Percentiles rank a stretch among this genome's conserved stretches.
phyloP scores from a whole-genome alignment of 2,888 invertebrate genomes.

The Phania funesta region DNA sequence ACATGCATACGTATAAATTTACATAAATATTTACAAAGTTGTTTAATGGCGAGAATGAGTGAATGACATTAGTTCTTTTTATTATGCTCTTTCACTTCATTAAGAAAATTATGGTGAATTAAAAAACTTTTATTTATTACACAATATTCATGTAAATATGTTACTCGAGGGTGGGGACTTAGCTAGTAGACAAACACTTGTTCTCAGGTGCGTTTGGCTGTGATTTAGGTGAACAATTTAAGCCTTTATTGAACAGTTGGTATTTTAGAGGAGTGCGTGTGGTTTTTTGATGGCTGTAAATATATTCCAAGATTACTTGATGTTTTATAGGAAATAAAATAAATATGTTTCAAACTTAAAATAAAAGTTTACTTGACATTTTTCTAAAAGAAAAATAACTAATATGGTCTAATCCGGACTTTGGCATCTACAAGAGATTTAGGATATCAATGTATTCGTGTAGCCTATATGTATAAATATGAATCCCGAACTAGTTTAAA shows the following conservation, averaged over 20 bases:
- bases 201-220: background rate
- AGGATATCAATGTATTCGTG: no score
- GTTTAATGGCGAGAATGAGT: background rate
- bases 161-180: background rate
- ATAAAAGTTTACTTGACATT: no score
- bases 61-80: background rate
- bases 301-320: no score
- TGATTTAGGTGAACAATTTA: background rate
- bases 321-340: no score
- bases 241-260: background rate
- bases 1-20: background rate
- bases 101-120: conserved; percentile 3
- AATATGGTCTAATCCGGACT: no score
- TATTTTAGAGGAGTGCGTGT: background rate
- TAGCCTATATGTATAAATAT: no score
- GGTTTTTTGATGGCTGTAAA: background rate
- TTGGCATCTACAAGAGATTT: no score
- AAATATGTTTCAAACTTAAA: no score
- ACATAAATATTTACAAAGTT: background rate
- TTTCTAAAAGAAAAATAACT: no score
- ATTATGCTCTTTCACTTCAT: background rate
- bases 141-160: background rate
- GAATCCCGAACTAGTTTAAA: no score
- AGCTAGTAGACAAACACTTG: background rate
- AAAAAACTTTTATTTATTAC: background rate